These are phyloP conservation scores for Vesta saturnalis DNA, from an alignment of 2,888 invertebrate genomes.

Conservation along the genomic window DNA sequence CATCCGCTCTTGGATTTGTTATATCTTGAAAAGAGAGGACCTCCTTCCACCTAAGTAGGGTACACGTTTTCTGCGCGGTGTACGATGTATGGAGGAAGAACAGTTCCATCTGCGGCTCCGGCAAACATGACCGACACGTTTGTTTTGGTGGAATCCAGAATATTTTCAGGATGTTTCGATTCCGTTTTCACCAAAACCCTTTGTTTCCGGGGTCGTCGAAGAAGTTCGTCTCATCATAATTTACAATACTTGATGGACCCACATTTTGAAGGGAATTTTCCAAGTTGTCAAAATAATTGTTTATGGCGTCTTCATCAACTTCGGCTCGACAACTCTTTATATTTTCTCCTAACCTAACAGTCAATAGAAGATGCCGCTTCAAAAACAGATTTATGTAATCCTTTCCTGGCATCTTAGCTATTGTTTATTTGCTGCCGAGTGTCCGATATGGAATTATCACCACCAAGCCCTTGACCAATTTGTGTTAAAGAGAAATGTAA, in stretches of 20 bases:
- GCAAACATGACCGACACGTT: neutral
- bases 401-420: neutral
- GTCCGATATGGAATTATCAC: too few species aligned
- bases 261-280: neutral
- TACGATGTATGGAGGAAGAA: neutral
- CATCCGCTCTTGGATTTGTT: neutral
- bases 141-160: slow-evolving; percentile 5
- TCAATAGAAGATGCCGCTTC: neutral
- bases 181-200: neutral
- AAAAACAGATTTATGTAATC: neutral
- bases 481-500: too few species aligned
- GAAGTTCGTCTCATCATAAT: neutral
- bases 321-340: neutral
- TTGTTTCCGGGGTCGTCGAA: neutral
- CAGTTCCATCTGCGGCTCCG: neutral
- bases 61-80: neutral
- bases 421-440: too few species aligned
- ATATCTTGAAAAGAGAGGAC: too few species aligned
- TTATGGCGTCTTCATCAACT: neutral
- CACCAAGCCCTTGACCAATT: too few species aligned
- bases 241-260: neutral
- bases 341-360: neutral
- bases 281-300: neutral
- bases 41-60: slow-evolving; percentile 1
- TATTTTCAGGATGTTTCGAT: neutral